Conservation (phyloP, 2,888 invertebrate species). For the Drosophila kambysellisi region DNA sequence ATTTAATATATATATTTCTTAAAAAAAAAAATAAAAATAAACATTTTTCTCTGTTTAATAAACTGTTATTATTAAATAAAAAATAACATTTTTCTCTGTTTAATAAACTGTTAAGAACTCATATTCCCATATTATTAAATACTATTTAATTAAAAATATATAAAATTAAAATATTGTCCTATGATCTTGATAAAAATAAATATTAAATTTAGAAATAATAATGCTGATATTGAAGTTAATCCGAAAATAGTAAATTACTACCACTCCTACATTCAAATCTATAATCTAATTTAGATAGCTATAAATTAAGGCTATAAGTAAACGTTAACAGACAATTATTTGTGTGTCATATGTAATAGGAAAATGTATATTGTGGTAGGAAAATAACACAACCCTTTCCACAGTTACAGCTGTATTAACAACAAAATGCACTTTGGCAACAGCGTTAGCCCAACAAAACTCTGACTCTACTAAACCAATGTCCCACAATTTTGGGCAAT, state of each 20-base stretch:
- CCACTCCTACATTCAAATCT: neutral
- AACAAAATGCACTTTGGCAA: constrained; percentile 47
- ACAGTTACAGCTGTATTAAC: constrained; percentile 18
- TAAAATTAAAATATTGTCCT: neutral
- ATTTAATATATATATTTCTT: neutral
- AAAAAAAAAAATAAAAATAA: neutral
- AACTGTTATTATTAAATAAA: neutral
- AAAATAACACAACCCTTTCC: neutral
- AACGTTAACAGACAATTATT: neutral
- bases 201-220: neutral
- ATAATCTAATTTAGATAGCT: neutral
- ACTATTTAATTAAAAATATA: neutral
- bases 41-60: neutral
- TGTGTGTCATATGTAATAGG: neutral
- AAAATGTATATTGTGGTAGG: neutral
- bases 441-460: neutral
- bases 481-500: constrained; percentile 64
- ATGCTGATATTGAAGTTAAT: neutral
- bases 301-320: neutral
- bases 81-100: neutral
- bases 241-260: neutral
- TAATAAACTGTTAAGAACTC: neutral
- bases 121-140: neutral
- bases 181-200: neutral
- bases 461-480: constrained; percentile 18